Percentiles rank a stretch among this genome's conserved stretches.
Conservation (phyloP, 2,113 vertebrate genomes). For the Numenius arquata region DNA sequence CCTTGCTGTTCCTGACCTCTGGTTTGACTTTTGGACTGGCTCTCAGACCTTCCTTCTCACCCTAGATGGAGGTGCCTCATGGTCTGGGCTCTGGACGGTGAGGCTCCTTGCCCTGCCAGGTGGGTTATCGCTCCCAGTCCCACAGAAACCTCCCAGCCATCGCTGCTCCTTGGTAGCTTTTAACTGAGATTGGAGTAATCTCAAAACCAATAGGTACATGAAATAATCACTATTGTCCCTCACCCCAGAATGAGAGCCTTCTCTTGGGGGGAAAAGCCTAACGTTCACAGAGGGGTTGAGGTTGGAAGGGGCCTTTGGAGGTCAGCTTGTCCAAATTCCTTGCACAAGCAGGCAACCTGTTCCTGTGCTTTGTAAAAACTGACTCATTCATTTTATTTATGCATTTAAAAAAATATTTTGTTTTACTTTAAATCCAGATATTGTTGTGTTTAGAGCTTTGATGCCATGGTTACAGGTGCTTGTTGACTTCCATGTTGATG, state of each 20-base stretch:
- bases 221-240: neutral
- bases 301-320: neutral
- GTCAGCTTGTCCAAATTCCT: neutral
- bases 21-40: neutral
- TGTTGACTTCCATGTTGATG: neutral
- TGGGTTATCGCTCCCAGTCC: neutral
- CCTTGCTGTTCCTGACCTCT: neutral
- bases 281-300: fast-evolving
- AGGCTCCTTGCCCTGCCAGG: neutral
- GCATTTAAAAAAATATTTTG: neutral
- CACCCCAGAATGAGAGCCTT: fast-evolving
- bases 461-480: neutral
- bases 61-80: neutral
- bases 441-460: neutral
- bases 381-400: neutral
- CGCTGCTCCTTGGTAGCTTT: neutral
- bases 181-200: no score
- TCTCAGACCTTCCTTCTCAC: no score
- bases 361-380: neutral
- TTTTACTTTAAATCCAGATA: neutral
- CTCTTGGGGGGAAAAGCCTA: neutral
- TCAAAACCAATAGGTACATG: neutral
- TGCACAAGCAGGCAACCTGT: neutral
- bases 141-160: neutral
- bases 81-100: fast-evolving